These are phyloP conservation scores for Tetropium fuscum DNA, from an alignment of 2,888 invertebrate genomes.

Conservation along the genomic window DNA sequence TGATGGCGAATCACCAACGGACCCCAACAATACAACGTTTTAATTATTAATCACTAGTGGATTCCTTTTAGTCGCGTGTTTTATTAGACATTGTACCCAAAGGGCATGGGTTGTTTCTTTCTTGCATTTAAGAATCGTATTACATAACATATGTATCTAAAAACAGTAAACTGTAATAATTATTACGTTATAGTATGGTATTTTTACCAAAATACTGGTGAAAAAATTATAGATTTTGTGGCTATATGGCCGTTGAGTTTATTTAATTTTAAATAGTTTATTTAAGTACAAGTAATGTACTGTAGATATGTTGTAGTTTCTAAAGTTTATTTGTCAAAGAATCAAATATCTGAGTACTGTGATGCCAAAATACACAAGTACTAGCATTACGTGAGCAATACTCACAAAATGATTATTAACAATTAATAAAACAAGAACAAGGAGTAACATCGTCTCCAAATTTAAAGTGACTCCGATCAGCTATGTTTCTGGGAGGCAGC, in stretches of 20 bases:
- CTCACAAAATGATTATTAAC: slow-evolving; percentile 29
- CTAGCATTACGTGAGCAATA: slow-evolving; percentile 33
- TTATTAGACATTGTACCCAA: slow-evolving; percentile 37
- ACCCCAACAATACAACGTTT: slow-evolving; percentile 64
- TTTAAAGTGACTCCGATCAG: slow-evolving; percentile 39
- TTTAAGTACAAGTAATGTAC: slow-evolving; percentile 55
- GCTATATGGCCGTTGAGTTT: slow-evolving; percentile 50
- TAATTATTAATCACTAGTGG: slow-evolving; percentile 45
- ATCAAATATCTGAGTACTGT: slow-evolving; percentile 32
- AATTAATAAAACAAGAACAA: slow-evolving; percentile 25
- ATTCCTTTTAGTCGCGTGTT: slow-evolving; percentile 32
- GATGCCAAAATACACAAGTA: slow-evolving; percentile 27
- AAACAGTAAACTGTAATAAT: slow-evolving; percentile 68
- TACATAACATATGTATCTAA: slow-evolving; percentile 54
- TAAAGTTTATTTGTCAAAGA: slow-evolving; percentile 47
- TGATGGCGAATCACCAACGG: slow-evolving; percentile 66
- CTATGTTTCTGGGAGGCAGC: slow-evolving; percentile 47
- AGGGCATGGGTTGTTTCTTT: slow-evolving; percentile 44
- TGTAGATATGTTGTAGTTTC: slow-evolving; percentile 44
- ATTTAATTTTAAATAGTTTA: slow-evolving; percentile 54
- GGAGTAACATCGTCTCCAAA: slow-evolving; percentile 34
- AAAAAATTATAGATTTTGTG: slow-evolving; percentile 44
- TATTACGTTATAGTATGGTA: slow-evolving; percentile 72
- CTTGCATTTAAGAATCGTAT: slow-evolving; percentile 57
- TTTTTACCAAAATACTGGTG: slow-evolving; percentile 66